Conservation (phyloP, 2,797 vertebrate species). For the Coranthus polyacanthus region DNA sequence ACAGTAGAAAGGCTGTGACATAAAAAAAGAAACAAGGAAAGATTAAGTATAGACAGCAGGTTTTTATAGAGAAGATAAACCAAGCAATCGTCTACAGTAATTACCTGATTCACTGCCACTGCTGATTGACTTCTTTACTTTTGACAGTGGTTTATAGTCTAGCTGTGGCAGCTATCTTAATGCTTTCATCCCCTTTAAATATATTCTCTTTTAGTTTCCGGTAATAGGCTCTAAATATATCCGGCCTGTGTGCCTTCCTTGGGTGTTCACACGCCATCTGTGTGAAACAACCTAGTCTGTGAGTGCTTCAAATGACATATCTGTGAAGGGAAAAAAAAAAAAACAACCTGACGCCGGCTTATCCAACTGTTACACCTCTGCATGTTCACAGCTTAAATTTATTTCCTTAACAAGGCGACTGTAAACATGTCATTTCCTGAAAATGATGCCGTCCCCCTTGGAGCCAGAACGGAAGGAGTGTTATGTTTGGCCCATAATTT, state of each 20-base stretch:
- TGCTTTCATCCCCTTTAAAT: conserved; percentile 18
- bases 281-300: conserved; percentile 29
- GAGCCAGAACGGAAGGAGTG: background rate
- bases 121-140: conserved; percentile 19
- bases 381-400: conserved; percentile 22
- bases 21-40: conserved; percentile 4
- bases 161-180: conserved; percentile 7
- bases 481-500: background rate
- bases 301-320: conserved; percentile 28
- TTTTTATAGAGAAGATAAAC: conserved; percentile 22
- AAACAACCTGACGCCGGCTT: conserved; percentile 10
- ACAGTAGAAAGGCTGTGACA: background rate
- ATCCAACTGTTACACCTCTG: conserved; percentile 20
- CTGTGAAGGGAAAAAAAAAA: background rate
- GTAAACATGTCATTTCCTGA: conserved; percentile 12
- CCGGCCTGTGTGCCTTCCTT: conserved; percentile 23
- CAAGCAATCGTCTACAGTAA: conserved; percentile 25
- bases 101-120: conserved; percentile 25
- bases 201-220: conserved; percentile 35
- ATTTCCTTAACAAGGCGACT: conserved; percentile 25
- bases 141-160: conserved; percentile 4
- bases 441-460: background rate
- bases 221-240: conserved; percentile 41
- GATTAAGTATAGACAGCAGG: conserved; percentile 16
- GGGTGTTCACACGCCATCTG: conserved; percentile 41